Conservation (phyloP, 2,888 invertebrate species). For the Caenorhabditis virilis region DNA sequence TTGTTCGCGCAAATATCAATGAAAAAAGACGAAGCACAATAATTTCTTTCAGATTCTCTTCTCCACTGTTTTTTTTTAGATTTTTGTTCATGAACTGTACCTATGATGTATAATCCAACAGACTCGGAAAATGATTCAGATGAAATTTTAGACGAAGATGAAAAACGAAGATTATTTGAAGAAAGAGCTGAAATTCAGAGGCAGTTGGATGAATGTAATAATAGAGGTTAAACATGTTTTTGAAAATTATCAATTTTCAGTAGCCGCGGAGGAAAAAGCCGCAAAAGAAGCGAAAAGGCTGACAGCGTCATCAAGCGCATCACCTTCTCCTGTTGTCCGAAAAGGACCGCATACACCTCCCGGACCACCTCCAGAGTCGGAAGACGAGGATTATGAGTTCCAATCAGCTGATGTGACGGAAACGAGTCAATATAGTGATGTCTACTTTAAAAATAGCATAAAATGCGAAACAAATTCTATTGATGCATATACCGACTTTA, state of each 20-base stretch:
- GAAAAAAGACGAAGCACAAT: too few species aligned
- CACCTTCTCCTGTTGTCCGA: not conserved
- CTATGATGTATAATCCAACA: too few species aligned
- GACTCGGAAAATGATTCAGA: not conserved
- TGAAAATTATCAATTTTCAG: too few species aligned
- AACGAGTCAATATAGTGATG: not conserved
- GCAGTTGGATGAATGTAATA: not conserved
- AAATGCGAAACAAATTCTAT: not conserved
- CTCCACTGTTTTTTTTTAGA: too few species aligned
- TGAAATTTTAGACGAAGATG: not conserved
- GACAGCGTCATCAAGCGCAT: too few species aligned
- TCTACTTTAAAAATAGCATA: not conserved
- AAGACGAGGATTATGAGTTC: not conserved
- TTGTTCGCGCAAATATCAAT: too few species aligned
- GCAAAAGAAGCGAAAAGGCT: too few species aligned
- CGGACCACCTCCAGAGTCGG: not conserved
- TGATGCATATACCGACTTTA: not conserved
- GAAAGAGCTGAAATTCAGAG: constrained; percentile 1
- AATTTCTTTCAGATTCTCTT: too few species aligned
- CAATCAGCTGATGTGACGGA: not conserved
- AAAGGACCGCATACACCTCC: not conserved
- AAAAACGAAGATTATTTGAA: not conserved
- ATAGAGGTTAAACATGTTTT: too few species aligned
- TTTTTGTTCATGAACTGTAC: too few species aligned
- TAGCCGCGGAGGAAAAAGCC: too few species aligned